A percentile compares a stretch with the other conserved stretches of the same genome.
phyloP scores from a whole-genome alignment of 2,888 invertebrate genomes.

The Macrosoma leucophasiata region DNA sequence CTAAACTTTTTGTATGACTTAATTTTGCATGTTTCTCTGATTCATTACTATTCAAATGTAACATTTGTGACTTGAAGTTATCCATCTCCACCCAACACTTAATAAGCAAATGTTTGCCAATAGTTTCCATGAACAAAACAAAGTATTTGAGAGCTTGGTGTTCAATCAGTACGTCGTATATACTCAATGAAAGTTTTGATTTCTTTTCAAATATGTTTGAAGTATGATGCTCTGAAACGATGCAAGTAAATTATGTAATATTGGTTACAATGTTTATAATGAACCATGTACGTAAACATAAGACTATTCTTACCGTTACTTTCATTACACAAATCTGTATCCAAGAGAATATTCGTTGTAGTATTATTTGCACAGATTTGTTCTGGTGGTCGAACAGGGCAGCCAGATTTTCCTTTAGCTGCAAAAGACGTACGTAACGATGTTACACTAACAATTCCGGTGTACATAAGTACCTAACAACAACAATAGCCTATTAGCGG shows the following conservation, averaged over 20 bases:
- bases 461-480: constrained; percentile 6
- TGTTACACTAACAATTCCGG: no score
- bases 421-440: constrained; percentile 23
- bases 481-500: constrained; percentile 12
- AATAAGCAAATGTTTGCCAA: constrained; percentile 78
- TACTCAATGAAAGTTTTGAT: constrained; percentile 83
- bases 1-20: constrained; percentile 54
- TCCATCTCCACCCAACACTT: constrained; percentile 87
- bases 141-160: constrained; percentile 89
- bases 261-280: not conserved
- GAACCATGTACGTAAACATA: constrained; percentile 10
- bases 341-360: constrained; percentile 25
- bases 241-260: constrained; percentile 5
- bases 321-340: constrained; percentile 41
- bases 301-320: constrained; percentile 45
- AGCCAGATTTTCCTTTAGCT: constrained; percentile 71
- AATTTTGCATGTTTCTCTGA: constrained; percentile 41
- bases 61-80: constrained; percentile 67
- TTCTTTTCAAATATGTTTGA: constrained; percentile 57
- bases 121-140: constrained; percentile 89
- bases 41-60: constrained; percentile 28
- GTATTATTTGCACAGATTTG: constrained; percentile 16
- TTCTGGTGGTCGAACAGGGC: constrained; percentile 69
- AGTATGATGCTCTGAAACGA: constrained; percentile 59
- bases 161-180: constrained; percentile 85